Conservation (phyloP, 2,113 vertebrate genomes). For the Benitochromis conjunctus region DNA sequence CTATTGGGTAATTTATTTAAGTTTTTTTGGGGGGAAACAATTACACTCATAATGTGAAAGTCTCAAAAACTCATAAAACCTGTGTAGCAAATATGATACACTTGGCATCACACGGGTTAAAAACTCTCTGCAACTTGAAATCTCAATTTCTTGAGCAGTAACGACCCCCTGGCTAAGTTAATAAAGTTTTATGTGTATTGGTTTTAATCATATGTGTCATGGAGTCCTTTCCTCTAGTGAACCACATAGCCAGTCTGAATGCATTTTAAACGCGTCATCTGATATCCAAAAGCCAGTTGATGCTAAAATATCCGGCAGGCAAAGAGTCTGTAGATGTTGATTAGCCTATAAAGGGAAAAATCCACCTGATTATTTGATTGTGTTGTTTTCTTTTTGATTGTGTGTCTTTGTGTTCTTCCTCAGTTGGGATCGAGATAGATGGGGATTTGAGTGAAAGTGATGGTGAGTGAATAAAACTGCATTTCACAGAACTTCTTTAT, state of each 20-base stretch:
- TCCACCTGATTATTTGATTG: neutral
- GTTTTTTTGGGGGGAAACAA: neutral
- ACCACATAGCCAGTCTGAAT: neutral
- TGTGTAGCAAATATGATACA: neutral
- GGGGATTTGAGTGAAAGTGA: constrained; percentile 76
- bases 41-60: neutral
- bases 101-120: neutral
- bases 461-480: constrained; percentile 65
- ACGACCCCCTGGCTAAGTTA: neutral
- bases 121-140: neutral
- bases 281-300: neutral
- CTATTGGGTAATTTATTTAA: neutral
- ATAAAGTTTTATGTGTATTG: neutral
- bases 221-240: neutral
- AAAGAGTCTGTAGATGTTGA: neutral
- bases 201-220: neutral
- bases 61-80: neutral
- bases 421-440: constrained; percentile 85
- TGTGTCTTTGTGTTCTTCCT: constrained; percentile 37
- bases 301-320: neutral
- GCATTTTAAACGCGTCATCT: neutral
- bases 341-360: no score
- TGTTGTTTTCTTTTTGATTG: neutral
- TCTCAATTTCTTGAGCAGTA: neutral
- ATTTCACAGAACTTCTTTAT: neutral